A percentile compares a stretch with the other conserved stretches of the same genome.
phyloP scores from a whole-genome alignment of 2,797 vertebrate species.

The Tolypeutes matacus region DNA sequence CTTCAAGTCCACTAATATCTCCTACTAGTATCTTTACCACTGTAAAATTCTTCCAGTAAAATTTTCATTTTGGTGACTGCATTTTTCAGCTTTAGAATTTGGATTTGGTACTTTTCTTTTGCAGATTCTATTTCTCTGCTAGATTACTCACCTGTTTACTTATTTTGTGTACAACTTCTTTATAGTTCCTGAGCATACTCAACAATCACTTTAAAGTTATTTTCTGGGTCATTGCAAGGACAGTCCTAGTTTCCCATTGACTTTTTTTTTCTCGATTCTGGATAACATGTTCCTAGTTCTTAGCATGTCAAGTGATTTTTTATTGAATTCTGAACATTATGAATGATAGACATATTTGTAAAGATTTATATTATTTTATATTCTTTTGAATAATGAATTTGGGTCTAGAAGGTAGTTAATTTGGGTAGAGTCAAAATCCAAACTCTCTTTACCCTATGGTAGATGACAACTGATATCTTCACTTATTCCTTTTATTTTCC shows the following conservation, averaged over 20 bases:
- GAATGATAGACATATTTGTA: neutral
- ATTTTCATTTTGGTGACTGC: neutral
- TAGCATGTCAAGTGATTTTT: neutral
- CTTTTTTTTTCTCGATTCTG: neutral
- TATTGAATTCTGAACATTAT: neutral
- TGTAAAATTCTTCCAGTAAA: neutral
- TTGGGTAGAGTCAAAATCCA: neutral
- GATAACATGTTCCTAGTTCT: neutral
- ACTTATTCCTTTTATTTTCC: neutral
- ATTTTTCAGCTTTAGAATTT: constrained; percentile 44
- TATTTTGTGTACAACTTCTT: neutral
- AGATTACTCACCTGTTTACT: neutral
- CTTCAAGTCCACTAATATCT: constrained; percentile 16
- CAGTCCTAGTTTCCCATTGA: neutral
- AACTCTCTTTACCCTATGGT: neutral
- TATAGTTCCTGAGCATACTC: neutral
- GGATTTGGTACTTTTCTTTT: neutral
- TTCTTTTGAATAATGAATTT: neutral
- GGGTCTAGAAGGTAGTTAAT: neutral
- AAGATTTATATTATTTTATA: neutral
- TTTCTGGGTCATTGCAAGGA: neutral
- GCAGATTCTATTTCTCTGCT: neutral
- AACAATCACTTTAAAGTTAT: neutral
- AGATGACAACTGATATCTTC: neutral
- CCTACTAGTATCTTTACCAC: neutral